Conservation (phyloP, 2,888 invertebrate genomes). For the Mythimna vitellina region DNA sequence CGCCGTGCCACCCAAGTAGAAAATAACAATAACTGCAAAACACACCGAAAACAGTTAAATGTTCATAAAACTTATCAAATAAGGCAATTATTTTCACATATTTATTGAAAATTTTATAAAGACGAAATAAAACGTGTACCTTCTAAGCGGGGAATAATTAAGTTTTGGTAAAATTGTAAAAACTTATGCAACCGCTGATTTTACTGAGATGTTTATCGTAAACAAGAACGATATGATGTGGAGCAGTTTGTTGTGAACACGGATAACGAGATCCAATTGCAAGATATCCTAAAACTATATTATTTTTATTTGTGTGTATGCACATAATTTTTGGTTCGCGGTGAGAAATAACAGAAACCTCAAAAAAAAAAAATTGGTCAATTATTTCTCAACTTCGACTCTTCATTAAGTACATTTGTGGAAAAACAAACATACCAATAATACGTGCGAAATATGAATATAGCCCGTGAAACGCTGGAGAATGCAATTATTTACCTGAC, state of each 20-base stretch:
- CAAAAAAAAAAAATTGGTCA: too few species aligned
- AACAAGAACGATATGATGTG: constrained; percentile 60
- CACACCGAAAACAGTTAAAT: constrained; percentile 57
- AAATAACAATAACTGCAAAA: constrained; percentile 37
- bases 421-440: too few species aligned
- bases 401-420: too few species aligned
- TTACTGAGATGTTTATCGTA: constrained; percentile 58
- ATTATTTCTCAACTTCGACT: too few species aligned
- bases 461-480: too few species aligned
- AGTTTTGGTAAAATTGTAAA: constrained; percentile 59
- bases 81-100: constrained; percentile 72
- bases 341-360: too few species aligned
- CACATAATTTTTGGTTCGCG: too few species aligned
- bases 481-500: too few species aligned
- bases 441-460: too few species aligned
- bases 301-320: too few species aligned
- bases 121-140: constrained; percentile 56
- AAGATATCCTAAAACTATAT: constrained; percentile 33
- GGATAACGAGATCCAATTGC: constrained; percentile 45
- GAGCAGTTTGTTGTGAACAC: constrained; percentile 35
- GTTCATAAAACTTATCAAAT: constrained; percentile 65
- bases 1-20: constrained; percentile 57
- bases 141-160: constrained; percentile 67
- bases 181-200: constrained; percentile 55
- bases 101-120: constrained; percentile 68